Base-by-base conservation (phyloP, 2,797 vertebrate species). In the Lateolabrax maculatus region DNA sequence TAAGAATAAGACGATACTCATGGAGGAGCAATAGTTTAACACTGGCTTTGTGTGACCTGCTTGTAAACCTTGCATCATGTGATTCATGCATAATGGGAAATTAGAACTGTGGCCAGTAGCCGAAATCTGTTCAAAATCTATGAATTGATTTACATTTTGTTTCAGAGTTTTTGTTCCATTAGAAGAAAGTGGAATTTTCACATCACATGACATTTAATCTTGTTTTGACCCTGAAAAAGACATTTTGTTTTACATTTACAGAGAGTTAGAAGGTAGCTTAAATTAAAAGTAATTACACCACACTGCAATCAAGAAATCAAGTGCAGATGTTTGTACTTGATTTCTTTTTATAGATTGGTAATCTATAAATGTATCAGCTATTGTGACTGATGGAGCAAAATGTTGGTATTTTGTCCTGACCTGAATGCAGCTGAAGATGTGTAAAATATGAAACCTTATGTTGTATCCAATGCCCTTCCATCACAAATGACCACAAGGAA, bases 1-100 rank as follows among this genome's bases (percentile, higher is more conserved):
- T 90, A 85, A 51, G 31, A 70, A 65, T 84, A 86, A 85, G 71
- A 71, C 4, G 12, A 43, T 71, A 46, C n/a, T 66, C 37, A 68
- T 52, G 48, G 69, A 78, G 48, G 49, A 27, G 62, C n/a, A 61
- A 58, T 48, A 34, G 44, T 69, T 80, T 76, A 58, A 71, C 55
- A 37, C 48, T 7, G 71, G 73, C 61, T 64, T 80, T 84, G 41
- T 80, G 29, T 55, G 5, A 13, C 31, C 57, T 84, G 55, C 55
- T 61, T 52, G 72, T 53, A 61, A 88, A 88, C 69, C 75, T 46
- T 71, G 64, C 36, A 41, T 79, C 46, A 71, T 75, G 76, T 80
- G 71, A 80, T 75, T 65, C 8, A 9, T 34, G 36, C 10, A 62
- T 34, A 63, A 13, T 62, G 2, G 29, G 44, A 63, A 63, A 65